Evolutionary conservation across 2,888 invertebrate species (phyloP), one percentile per base, ranked within the genome.

Genomic region (Drosophila koepferae): DNA sequence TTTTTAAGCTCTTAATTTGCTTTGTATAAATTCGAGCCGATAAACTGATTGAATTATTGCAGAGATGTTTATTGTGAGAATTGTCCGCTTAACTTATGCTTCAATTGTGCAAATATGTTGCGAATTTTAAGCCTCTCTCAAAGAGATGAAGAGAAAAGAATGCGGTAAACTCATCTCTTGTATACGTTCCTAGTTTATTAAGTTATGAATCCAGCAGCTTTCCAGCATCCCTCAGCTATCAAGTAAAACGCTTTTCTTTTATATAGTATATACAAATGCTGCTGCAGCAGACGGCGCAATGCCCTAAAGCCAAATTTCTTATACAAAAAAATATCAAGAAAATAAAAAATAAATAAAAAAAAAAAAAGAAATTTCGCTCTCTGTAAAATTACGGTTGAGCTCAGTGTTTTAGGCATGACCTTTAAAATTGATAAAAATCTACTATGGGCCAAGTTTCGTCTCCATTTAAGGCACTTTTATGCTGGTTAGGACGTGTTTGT

Each of bases 401-500:
- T 41, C 31, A 34, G 18, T 18, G 31, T 18, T 46, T 64, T 40
- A 59, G 65, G 65, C 73, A 55, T 61, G 40, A 40, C 58, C 63
- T 67, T 62, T 62, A 16, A 58, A 41, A 31, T 48, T 48, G 43
- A 34, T 48, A 60, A 31, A 36, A 28, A 46, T 63, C 43, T 55
- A 55, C 55, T 62, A 44, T 31, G 23, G 53, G 58, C 55, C 44
- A 23, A 59, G 56, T 20, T 51, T 49, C 79, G 76, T 80, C 79
- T 72, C 49, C 62, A 77, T 75, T 83, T 78, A 81, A 79, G 81
- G 81, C 70, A 73, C 74, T 82, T 80, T 74, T 72, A 79, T 82
- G 86, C 76, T 62, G 67, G 72, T 44, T 61, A 80, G 78, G 72
- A 77, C 73, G 89, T 82, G 90, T 82, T 86, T 86, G 85, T 71